Evolutionary conservation across 2,797 vertebrate genomes (phyloP).

Genomic region (Liparis tanakae): DNA sequence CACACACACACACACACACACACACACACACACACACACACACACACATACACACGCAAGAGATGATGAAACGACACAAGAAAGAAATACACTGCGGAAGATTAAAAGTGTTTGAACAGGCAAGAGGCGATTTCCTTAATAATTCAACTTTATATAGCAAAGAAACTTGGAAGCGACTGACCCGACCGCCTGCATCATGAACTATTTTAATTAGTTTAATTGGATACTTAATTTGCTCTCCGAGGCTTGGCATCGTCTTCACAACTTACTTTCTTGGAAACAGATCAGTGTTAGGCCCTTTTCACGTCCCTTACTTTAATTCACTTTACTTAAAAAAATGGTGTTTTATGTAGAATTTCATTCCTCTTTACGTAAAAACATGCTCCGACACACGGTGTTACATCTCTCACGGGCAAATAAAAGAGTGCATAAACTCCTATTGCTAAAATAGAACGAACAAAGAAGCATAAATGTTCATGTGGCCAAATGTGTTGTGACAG

Average conservation of each 20-base stretch:
- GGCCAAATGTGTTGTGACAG: constrained; percentile 46
- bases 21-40: constrained; percentile 38
- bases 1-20: constrained; percentile 34
- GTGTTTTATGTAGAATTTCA: constrained; percentile 22
- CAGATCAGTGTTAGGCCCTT: constrained; percentile 37
- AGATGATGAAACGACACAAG: constrained; percentile 35
- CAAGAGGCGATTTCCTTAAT: constrained; percentile 45
- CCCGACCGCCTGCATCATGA: constrained; percentile 42
- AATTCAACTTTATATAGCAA: constrained; percentile 60
- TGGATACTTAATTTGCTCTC: constrained; percentile 60
- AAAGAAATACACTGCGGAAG: constrained; percentile 23
- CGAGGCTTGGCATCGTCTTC: constrained; percentile 43
- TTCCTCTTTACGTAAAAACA: constrained; percentile 24
- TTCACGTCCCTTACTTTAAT: constrained; percentile 48
- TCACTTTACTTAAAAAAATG: constrained; percentile 27
- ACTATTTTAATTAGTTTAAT: constrained; percentile 70
- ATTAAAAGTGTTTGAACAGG: constrained; percentile 33
- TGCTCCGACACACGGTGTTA: neutral
- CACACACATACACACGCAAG: constrained; percentile 36
- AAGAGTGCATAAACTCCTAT: neutral
- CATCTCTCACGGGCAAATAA: neutral
- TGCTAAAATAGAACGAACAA: constrained; percentile 8
- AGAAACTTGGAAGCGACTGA: constrained; percentile 57
- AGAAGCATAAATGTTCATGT: constrained; percentile 13
- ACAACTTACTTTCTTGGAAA: constrained; percentile 39